Percentiles rank a stretch among this genome's conserved stretches.
Conservation (phyloP, 2,797 vertebrate genomes). For the Syndactyla subalaris region DNA sequence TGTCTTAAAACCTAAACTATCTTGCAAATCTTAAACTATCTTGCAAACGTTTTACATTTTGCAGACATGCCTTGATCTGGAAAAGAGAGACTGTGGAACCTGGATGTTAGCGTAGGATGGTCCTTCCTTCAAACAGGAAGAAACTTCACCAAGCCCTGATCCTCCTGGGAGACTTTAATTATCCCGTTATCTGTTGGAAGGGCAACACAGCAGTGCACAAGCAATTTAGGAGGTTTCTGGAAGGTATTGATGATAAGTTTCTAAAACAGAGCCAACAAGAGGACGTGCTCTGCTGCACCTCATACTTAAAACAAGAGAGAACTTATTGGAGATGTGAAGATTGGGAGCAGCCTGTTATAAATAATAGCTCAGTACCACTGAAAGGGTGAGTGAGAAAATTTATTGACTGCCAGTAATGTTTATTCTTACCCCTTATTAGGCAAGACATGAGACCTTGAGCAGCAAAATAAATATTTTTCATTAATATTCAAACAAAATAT, state of each 20-base stretch:
- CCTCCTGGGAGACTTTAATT: neutral
- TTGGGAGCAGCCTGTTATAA: neutral
- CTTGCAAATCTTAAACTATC: neutral
- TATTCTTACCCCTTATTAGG: neutral
- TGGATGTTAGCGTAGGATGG: neutral
- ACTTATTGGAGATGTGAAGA: neutral
- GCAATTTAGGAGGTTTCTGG: neutral
- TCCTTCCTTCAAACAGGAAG: neutral
- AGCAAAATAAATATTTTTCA: neutral
- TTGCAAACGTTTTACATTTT: neutral
- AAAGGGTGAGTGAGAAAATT: neutral
- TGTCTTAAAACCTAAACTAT: neutral
- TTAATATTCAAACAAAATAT: neutral
- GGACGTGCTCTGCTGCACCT: neutral
- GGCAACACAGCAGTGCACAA: neutral
- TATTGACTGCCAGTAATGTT: neutral
- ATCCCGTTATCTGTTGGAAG: neutral
- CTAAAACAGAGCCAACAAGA: neutral
- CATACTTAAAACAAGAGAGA: neutral
- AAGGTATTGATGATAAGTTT: neutral
- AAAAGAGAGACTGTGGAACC: neutral
- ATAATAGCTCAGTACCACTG: neutral
- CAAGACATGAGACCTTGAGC: neutral
- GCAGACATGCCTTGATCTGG: neutral
- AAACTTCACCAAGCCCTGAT: neutral